Conservation (phyloP, 2,113 vertebrate species). For the Henicopernis longicauda region DNA sequence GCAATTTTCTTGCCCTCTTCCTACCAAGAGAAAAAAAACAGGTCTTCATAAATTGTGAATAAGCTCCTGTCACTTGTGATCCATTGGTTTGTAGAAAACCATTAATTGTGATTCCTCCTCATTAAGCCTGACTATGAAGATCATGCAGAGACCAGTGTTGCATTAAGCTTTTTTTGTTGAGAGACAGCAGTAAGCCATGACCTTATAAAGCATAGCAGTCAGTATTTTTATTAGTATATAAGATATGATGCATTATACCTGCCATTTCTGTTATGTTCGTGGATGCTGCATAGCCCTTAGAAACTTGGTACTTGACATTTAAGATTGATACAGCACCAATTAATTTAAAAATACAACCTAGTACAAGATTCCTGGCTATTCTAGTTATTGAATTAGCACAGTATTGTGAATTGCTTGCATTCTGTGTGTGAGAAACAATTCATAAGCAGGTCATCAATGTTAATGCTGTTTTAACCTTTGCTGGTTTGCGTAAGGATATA, state of each 20-base stretch:
- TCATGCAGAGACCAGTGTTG: constrained; percentile 2
- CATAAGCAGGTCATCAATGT: not conserved
- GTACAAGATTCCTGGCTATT: not conserved
- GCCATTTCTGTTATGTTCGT: not conserved
- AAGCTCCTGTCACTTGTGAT: constrained; percentile 35
- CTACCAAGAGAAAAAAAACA: not conserved
- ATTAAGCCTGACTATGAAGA: constrained; percentile 30
- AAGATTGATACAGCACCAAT: constrained; percentile 3
- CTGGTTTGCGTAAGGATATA: constrained; percentile 13
- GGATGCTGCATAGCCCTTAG: not conserved
- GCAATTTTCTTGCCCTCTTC: constrained; percentile 11
- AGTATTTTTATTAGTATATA: constrained; percentile 30
- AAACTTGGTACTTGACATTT: constrained; percentile 1
- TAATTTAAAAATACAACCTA: constrained; percentile 15
- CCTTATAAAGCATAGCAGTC: constrained; percentile 34
- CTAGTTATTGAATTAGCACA: constrained; percentile 49
- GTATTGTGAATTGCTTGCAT: constrained; percentile 14
- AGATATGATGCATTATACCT: constrained; percentile 39
- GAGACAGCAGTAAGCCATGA: not conserved
- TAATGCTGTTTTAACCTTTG: constrained; percentile 50
- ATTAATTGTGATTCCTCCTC: constrained; percentile 51
- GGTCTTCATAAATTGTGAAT: constrained; percentile 41
- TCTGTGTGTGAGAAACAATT: not conserved
- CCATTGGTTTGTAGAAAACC: constrained; percentile 12
- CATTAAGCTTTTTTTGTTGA: constrained; percentile 22